Evolutionary conservation across 2,888 invertebrate genomes (phyloP).

Genomic region (Folsomia candida): DNA sequence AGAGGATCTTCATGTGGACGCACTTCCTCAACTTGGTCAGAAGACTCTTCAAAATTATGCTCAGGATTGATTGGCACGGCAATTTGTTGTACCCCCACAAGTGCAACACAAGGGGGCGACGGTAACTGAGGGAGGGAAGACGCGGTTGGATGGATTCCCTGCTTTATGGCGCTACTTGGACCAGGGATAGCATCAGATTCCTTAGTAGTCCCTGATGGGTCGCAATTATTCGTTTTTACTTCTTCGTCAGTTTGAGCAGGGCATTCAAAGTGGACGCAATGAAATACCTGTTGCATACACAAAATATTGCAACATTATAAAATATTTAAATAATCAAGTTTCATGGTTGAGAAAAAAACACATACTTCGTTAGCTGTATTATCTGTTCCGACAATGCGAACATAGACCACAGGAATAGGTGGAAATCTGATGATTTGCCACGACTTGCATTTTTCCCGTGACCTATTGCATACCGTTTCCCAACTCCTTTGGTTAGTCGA

Average conservation of each 20-base stretch:
- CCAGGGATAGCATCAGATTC: not conserved
- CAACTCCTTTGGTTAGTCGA: slow-evolving; percentile 89
- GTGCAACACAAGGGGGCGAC: too few relatives aligned
- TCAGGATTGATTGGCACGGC: too few relatives aligned
- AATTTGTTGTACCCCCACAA: too few relatives aligned
- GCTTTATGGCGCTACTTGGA: not conserved
- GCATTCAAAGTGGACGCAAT: slow-evolving; percentile 96
- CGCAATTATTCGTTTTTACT: not conserved
- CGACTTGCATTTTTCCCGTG: slow-evolving; percentile 79
- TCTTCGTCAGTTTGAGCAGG: slow-evolving; percentile 65
- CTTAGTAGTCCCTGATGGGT: not conserved
- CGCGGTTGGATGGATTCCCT: too few relatives aligned
- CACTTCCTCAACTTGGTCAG: not conserved
- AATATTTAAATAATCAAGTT: not conserved
- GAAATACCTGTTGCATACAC: slow-evolving; percentile 78
- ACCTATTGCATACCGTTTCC: slow-evolving; percentile 85
- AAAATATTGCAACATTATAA: not conserved
- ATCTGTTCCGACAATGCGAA: slow-evolving; percentile 91
- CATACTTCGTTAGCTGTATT: slow-evolving; percentile 94
- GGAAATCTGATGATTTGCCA: slow-evolving; percentile 68
- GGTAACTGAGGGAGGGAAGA: too few relatives aligned
- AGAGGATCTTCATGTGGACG: not conserved
- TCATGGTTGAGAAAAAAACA: slow-evolving; percentile 18
- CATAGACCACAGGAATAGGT: slow-evolving; percentile 59
- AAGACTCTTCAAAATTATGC: not conserved